Evolutionary conservation across 2,113 vertebrate genomes (phyloP).

Genomic region (Parus major): DNA sequence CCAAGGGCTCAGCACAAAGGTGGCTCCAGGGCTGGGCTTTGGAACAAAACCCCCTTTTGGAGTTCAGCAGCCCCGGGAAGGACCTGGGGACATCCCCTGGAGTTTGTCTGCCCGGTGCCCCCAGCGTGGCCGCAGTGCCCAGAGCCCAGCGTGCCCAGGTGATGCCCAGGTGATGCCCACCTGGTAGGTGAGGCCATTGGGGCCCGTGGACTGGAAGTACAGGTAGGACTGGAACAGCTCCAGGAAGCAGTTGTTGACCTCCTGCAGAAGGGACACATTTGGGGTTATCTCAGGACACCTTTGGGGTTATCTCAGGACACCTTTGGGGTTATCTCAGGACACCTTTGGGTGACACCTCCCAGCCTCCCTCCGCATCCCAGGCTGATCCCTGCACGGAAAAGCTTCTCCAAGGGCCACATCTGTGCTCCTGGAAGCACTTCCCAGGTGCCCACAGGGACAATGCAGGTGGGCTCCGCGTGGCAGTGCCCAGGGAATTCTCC

Average conservation of each 20-base stretch:
- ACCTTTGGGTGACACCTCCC: background rate
- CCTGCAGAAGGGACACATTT: conserved; percentile 66
- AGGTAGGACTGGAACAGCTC: conserved; percentile 93
- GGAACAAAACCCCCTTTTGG: background rate
- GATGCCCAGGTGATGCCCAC: conserved; percentile 51
- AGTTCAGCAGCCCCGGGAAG: accelerated
- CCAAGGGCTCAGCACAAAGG: background rate
- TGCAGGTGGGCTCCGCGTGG: too few relatives aligned
- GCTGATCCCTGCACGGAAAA: background rate
- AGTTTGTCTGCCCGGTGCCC: accelerated
- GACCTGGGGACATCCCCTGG: background rate
- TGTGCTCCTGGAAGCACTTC: accelerated
- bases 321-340: background rate
- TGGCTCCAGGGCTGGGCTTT: background rate
- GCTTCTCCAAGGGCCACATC: background rate
- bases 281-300: background rate
- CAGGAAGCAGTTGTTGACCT: conserved; percentile 90
- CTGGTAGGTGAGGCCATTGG: conserved; percentile 88
- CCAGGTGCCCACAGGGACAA: background rate
- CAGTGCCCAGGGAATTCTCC: background rate
- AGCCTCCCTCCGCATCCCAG: background rate
- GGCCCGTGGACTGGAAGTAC: conserved; percentile 89
- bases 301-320: background rate
- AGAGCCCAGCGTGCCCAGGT: accelerated
- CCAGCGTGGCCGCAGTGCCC: background rate